Conservation (phyloP, 1,140 invertebrate genomes). For the Aradophagus sp. region DNA sequence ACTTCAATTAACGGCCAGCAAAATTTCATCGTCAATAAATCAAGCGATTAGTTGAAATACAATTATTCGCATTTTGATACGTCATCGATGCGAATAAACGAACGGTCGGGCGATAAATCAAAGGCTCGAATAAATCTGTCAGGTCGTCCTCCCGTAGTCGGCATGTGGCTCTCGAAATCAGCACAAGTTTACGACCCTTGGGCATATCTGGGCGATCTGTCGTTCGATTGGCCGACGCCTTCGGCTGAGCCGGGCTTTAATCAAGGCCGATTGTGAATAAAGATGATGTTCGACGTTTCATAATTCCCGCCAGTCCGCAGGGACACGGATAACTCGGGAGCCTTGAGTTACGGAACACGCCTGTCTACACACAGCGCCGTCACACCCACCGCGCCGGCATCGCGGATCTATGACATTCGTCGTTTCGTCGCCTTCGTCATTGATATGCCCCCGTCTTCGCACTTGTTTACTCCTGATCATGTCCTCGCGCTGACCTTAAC, state of each 20-base stretch:
- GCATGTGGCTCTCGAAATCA: conserved; percentile 18
- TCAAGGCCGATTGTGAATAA: conserved; percentile 44
- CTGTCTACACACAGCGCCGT: conserved; percentile 46
- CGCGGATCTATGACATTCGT: conserved; percentile 40
- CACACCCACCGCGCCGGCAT: conserved; percentile 41
- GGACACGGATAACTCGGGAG: conserved; percentile 21
- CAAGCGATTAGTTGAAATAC: background rate
- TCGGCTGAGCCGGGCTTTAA: conserved; percentile 25
- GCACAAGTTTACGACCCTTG: conserved; percentile 11
- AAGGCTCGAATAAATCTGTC: conserved; percentile 7
- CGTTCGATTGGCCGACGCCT: conserved; percentile 22
- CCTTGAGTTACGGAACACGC: conserved; percentile 48
- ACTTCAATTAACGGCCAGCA: too few relatives aligned
- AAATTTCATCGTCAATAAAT: too few relatives aligned
- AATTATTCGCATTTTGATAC: conserved; percentile 6
- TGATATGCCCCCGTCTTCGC: too few relatives aligned
- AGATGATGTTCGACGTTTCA: conserved; percentile 40
- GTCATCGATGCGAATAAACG: too few relatives aligned
- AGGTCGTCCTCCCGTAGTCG: too few relatives aligned
- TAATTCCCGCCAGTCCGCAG: conserved; percentile 13
- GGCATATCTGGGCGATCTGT: conserved; percentile 13
- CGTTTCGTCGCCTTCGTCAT: too few relatives aligned
- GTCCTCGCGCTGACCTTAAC: too few relatives aligned
- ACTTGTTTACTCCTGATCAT: too few relatives aligned
- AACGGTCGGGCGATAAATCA: conserved; percentile 6